A percentile compares a stretch with the other conserved stretches of the same genome.
phyloP scores from a whole-genome alignment of 2,113 vertebrate genomes.

The Paradoxurus hermaphroditus region DNA sequence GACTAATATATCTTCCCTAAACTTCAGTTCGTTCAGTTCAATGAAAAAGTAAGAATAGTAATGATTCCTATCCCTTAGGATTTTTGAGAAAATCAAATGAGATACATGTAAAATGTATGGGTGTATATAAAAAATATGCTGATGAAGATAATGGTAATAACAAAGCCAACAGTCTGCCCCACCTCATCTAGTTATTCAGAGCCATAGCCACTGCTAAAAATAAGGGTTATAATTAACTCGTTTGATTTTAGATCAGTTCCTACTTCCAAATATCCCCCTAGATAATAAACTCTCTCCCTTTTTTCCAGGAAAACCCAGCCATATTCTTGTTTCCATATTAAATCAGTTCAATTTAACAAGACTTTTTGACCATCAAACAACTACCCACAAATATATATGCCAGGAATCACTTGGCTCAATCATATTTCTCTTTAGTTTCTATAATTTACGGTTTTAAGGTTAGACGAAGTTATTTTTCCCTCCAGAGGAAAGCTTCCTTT shows the following conservation, averaged over 20 bases:
- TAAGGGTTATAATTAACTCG: background rate
- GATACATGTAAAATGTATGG: background rate
- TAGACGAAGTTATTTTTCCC: background rate
- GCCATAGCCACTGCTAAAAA: background rate
- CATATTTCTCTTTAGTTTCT: background rate
- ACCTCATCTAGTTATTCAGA: background rate
- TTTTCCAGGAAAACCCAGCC: background rate
- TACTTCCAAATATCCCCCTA: background rate
- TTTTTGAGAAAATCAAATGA: background rate
- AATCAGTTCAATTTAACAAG: conserved; percentile 39
- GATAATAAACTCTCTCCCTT: background rate
- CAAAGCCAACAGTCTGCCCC: background rate
- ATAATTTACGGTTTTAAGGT: background rate
- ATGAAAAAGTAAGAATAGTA: background rate
- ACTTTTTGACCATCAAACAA: background rate
- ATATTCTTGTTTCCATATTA: background rate
- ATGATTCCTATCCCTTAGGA: background rate
- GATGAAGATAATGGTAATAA: background rate
- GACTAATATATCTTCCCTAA: background rate
- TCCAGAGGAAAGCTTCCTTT: background rate
- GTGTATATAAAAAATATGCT: background rate
- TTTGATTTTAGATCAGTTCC: background rate
- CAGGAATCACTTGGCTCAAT: conserved; percentile 24
- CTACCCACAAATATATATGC: background rate
- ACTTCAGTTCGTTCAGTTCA: background rate